These are phyloP conservation scores for Paraplagusia blochii DNA, from an alignment of 2,113 vertebrate species.

Conservation along the genomic window DNA sequence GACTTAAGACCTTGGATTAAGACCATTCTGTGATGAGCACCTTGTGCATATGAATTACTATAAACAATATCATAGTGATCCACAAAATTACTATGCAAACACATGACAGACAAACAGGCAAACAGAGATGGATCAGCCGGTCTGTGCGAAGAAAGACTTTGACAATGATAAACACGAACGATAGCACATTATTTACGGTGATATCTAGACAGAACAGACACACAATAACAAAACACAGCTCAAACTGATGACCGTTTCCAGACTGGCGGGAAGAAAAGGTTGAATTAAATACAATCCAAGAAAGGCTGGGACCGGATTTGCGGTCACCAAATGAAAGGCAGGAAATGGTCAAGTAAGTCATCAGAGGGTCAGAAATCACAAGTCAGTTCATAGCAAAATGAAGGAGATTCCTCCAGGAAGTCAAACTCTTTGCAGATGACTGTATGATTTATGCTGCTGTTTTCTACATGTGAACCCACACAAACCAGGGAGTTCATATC, in stretches of 20 bases:
- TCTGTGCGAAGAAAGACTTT: too few species aligned
- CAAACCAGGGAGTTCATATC: neutral
- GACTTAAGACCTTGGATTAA: constrained; percentile 21
- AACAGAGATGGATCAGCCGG: neutral
- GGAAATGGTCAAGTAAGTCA: too few species aligned
- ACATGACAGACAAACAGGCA: neutral
- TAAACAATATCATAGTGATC: constrained; percentile 22
- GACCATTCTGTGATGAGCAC: constrained; percentile 15
- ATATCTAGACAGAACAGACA: too few species aligned
- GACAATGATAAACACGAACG: neutral
- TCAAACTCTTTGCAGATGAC: neutral
- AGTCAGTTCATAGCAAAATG: too few species aligned
- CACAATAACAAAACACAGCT: too few species aligned
- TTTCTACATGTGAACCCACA: neutral
- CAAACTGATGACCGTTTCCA: too few species aligned
- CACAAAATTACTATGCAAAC: constrained; percentile 24
- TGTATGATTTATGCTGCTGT: neutral
- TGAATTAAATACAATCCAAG: too few species aligned
- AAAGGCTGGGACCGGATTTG: too few species aligned
- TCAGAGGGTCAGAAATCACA: too few species aligned
- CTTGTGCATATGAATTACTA: constrained; percentile 12
- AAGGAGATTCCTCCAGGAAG: constrained; percentile 5
- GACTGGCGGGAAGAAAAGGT: too few species aligned
- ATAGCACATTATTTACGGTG: neutral
- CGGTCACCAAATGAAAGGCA: too few species aligned